Base-by-base conservation (phyloP, 35 echinoderm and acorn worm species). In the Stichopus chloronotus region DNA sequence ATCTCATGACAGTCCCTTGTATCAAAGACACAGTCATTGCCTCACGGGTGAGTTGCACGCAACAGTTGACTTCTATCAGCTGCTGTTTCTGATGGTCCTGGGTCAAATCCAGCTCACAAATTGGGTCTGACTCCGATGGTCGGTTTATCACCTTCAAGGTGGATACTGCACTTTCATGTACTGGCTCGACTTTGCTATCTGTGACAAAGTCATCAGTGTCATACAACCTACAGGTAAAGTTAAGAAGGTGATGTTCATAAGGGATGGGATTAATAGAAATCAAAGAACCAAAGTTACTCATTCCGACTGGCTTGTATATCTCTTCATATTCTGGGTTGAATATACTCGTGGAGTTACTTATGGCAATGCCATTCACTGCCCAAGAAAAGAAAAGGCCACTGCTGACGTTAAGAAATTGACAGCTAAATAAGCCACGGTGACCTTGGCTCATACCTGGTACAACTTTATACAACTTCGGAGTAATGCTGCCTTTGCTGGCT, bases 1-100 rank as follows among this genome's bases (percentile, higher is more conserved):
- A 52, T 24, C 65, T 71, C 8, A 69, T 61, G 13, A 72, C 87
- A 25, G 60, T 43, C 19, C 52, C 61, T 61, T 89, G 87, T 65
- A 71, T 10, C 17, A 89, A 54, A 4, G 87, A 89, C n/a, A 89
- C 59, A 1, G 16, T 60, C 19, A 89, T 21, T 54, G 59, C 57
- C 60, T 89, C 87, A 9, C 57, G 58, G 8, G 87, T 89, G 14
- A 63, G 87, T 14, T 65, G 22, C 13, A 89, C 87, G 55, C 87
- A 89, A 89, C 87, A 89, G 16, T 72, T 71, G 25, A 89, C 21
- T 55, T 89, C 59, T 54, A 89, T 89, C 10, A 89, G 57, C 11
- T 30, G 82, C 22, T 85, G 82, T 19, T 58, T 53, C 3, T 9
- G 53, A 71, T 53, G 13, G 10, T 89, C 65, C 65, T 65, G 5